Percentiles rank a stretch among this genome's conserved stretches.
These are phyloP conservation scores for Sus scrofa DNA, from an alignment of 2,113 vertebrate genomes.

Conservation along the genomic window T2T-Sscrofa CM000816.6:5543001-5543500, in stretches of 20 bases:
- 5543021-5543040: constrained; percentile 10
- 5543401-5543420: constrained; percentile 17
- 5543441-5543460: background rate
- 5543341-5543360: constrained; percentile 18
- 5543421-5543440: constrained; percentile 55
- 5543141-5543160: constrained; percentile 5
- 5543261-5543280: background rate
- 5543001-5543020: background rate
- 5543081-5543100: constrained; percentile 71
- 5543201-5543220: background rate
- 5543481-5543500: background rate
- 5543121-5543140: background rate
- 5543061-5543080: constrained; percentile 61
- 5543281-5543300: background rate
- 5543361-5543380: background rate
- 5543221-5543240: background rate
- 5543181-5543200: accelerated
- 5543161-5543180: background rate
- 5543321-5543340: background rate
- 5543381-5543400: constrained; percentile 16
- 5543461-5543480: background rate
- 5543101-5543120: background rate
- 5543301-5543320: background rate
- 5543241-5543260: background rate
- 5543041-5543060: constrained; percentile 57